Evolutionary conservation across 92 coral and sea anemone species (phyloP), one percentile per base, ranked within the genome.

Genomic region (Scolanthus callimorphus): DNA sequence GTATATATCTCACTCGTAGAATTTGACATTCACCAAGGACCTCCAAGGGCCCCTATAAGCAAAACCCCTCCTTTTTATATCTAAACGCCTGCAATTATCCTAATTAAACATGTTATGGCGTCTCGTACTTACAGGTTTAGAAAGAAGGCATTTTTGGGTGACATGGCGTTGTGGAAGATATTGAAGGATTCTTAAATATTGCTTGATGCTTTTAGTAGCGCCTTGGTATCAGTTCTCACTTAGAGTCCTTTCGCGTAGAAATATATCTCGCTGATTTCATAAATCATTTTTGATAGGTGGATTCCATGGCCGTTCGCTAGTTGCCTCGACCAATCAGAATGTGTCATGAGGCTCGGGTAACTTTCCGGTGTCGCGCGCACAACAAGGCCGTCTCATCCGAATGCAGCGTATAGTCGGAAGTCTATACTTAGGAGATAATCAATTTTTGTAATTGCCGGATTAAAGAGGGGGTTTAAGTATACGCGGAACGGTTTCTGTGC

Each of bases 251-350:
- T 9, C 52, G 52, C 52, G 4, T 9, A 21, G 22, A 46, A 20
- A 46, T 46, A 46, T 46, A 46, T 4, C 52, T 46, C 22, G 52
- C 23, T 46, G 17, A 82, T 82, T 75, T 82, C 78, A 82, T 82
- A 82, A 82, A 82, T 82, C 89, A 82, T 62, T 72, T 70, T 58
- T 82, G 83, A 69, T 69, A 73, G 83, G 75, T 68, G 56, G 54
- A 45, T 57, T 29, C 21, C 24, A 20, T 44, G 38, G 55, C 51
- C 19, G 25, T 20, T 68, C 57, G 59, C 25, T 31, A 27, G 27
- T 55, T 29, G 25, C 19, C 31, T 68, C 64, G 26, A 25, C 75
- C 75, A 68, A 68, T 68, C 26, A 49, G 63, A 57, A 29, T 1
- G 2, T 31, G n/a, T 26, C 39, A 15, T 6, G 9, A 34, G 6